A percentile compares a stretch with the other conserved stretches of the same genome.
These are phyloP conservation scores for Prunella fulvescens DNA, from an alignment of 2,113 vertebrate species.

Conservation along the genomic window DNA sequence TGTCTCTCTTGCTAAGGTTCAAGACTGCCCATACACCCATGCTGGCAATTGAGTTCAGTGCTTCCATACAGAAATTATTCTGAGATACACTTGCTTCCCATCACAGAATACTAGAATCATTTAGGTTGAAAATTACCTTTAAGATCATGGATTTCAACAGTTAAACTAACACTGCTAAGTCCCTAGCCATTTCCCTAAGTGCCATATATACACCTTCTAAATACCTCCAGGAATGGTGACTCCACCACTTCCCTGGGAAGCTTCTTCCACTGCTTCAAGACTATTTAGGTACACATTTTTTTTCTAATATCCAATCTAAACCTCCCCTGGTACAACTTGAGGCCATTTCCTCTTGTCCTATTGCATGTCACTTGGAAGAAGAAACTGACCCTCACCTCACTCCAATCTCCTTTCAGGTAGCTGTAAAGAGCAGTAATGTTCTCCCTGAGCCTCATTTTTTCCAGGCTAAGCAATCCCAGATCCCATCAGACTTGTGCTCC, in stretches of 20 bases:
- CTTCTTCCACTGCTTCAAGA: background rate
- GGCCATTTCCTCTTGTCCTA: background rate
- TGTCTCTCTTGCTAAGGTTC: background rate
- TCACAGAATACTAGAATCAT: background rate
- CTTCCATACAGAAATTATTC: background rate
- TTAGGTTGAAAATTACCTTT: background rate
- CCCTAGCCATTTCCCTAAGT: background rate
- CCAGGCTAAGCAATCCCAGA: background rate
- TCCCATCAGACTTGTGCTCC: background rate
- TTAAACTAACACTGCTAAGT: background rate
- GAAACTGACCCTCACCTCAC: background rate
- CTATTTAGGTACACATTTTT: background rate
- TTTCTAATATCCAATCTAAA: background rate
- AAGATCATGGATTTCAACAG: background rate
- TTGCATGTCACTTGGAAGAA: background rate
- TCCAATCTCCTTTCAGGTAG: background rate
- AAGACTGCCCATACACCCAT: background rate
- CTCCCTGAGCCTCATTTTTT: background rate
- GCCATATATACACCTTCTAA: background rate
- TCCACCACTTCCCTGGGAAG: background rate
- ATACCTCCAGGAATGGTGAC: background rate
- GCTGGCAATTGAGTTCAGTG: background rate
- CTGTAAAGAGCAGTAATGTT: background rate
- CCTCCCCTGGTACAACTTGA: background rate
- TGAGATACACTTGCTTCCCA: background rate